These are phyloP conservation scores for Coregonus sp. DNA, from an alignment of 2,797 vertebrate species.

Conservation along the genomic window DNA sequence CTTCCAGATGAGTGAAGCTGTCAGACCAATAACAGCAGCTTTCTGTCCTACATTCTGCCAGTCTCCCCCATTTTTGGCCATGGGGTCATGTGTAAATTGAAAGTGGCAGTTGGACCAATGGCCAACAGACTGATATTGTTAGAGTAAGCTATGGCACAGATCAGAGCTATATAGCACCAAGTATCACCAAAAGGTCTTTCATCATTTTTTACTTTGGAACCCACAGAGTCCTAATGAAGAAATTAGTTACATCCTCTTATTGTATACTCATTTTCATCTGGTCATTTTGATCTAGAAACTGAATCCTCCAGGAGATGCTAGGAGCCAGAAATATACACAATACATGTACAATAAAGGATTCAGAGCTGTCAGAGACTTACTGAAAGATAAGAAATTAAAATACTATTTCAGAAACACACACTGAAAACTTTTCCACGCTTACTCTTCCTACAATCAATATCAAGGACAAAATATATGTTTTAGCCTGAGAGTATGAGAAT, in stretches of 20 bases:
- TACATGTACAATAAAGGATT: background rate
- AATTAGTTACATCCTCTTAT: constrained; percentile 8
- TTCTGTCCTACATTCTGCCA: constrained; percentile 95
- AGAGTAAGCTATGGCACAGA: constrained; percentile 74
- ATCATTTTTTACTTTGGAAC: constrained; percentile 57
- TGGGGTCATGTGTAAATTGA: constrained; percentile 97
- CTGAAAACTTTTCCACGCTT: background rate
- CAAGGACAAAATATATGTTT: constrained; percentile 20
- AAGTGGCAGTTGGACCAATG: constrained; percentile 94
- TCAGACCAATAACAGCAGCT: constrained; percentile 96
- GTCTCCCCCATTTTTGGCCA: constrained; percentile 92
- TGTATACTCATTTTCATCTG: background rate
- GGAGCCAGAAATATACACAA: background rate
- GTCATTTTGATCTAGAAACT: constrained; percentile 9
- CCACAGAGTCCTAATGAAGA: constrained; percentile 30
- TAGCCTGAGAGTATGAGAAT: constrained; percentile 22
- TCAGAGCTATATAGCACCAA: constrained; percentile 81
- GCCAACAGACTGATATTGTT: constrained; percentile 92
- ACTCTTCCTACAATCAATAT: constrained; percentile 9
- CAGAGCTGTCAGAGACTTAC: background rate
- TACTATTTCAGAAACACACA: background rate
- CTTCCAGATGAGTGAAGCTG: constrained; percentile 99
- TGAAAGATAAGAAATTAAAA: background rate
- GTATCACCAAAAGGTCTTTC: constrained; percentile 59
- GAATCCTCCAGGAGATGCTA: background rate